Evolutionary conservation across 1,140 invertebrate species (phyloP), one percentile per base, ranked within the genome.

Genomic region (Lordiphosa mommai): DNA sequence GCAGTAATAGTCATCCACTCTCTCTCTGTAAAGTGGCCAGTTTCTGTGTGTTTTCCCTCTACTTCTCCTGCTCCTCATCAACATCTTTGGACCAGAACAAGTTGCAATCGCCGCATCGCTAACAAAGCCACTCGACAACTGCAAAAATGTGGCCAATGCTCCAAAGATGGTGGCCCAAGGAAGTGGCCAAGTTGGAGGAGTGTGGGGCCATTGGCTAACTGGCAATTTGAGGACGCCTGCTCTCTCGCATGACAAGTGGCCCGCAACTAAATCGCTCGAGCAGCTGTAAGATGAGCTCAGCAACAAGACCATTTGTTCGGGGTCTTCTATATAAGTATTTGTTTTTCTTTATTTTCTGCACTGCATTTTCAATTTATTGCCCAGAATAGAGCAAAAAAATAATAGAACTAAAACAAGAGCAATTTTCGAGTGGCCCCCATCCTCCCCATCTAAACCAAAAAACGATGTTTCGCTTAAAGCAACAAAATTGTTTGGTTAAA

Each of bases 91-190:
- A 37, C 46, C 47, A 61, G 70, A 73, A 74, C 72, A 74, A 74
- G 71, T 69, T 74, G 59, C 48, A 74, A 69, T 63, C 63, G 70
- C 64, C 51, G 66, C 59, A 71, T 58, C 53, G 60, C 68, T 72
- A 71, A 72, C 68, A 67, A 72, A 72, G 71, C 71, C 73, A 77
- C 73, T 77, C 74, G 73, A 77, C 73, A 59, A 77, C 68, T 77
- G 73, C 58, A 79, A 79, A 79, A 77, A 72, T 77, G 73, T 77
- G 72, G 58, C 52, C 61, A 57, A 41, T 46, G 46, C 17, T 12
- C 32, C 23, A 41, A 49, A 36, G 52, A 52, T 64, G 44, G 41
- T 36, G 47, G 58, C 38, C 50, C 23, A 53, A 52, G 56, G 60
- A 53, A 50, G 43, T 23, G 29, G 12, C 13, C 14, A 33, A 46